Percentiles rank a stretch among this genome's conserved stretches.
Conservation (phyloP, 2,888 invertebrate genomes). For the Embidobia sp. region DNA sequence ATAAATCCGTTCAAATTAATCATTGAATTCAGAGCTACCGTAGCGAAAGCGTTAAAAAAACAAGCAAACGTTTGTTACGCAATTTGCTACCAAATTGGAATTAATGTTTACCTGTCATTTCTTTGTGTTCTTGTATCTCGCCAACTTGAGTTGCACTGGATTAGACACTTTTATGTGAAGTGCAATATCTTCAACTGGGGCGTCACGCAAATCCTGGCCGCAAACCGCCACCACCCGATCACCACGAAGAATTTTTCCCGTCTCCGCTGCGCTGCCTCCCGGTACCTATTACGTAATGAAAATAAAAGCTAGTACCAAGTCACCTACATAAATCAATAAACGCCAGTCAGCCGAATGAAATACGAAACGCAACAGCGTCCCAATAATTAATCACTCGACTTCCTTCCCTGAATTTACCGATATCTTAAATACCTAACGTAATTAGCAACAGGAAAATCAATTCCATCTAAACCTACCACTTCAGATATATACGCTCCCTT, state of each 20-base stretch:
- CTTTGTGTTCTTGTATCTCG: slow-evolving; percentile 87
- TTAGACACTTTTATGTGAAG: slow-evolving; percentile 93
- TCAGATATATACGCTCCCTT: slow-evolving; percentile 96
- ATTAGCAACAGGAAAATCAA: slow-evolving; percentile 19
- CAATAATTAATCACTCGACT: slow-evolving; percentile 14
- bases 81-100: too few species aligned
- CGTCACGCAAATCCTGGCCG: slow-evolving; percentile 89
- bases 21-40: too few species aligned
- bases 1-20: slow-evolving; percentile 3
- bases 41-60: too few species aligned
- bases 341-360: slow-evolving; percentile 19
- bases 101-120: slow-evolving; percentile 75
- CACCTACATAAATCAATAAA: slow-evolving; percentile 19
- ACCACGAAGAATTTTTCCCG: slow-evolving; percentile 94
- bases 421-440: neutral
- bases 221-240: slow-evolving; percentile 95
- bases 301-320: slow-evolving; percentile 27
- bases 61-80: too few species aligned
- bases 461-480: slow-evolving; percentile 85
- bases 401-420: slow-evolving; percentile 1
- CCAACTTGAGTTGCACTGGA: slow-evolving; percentile 91
- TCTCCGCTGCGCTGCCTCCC: slow-evolving; percentile 93
- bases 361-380: slow-evolving; percentile 8
- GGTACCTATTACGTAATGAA: slow-evolving; percentile 84
- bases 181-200: slow-evolving; percentile 92